A percentile compares a stretch with the other conserved stretches of the same genome.
Evolutionary conservation across 1,140 invertebrate genomes (phyloP).

Genomic region (Campodea augens): DNA sequence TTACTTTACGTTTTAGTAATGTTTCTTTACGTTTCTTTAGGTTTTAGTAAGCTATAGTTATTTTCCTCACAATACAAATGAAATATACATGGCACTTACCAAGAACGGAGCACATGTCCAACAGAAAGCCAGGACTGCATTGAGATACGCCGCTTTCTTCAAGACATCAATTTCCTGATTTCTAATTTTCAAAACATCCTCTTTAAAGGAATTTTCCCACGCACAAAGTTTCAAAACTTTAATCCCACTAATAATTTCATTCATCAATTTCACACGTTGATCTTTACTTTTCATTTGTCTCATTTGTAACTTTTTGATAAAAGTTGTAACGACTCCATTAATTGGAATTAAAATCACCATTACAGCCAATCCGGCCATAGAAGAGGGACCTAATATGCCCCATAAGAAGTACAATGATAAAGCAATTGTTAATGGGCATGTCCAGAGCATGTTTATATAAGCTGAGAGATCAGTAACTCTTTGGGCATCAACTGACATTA

Average conservation of each 20-base stretch:
- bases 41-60: conserved; percentile 3
- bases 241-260: conserved; percentile 27
- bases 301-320: neutral
- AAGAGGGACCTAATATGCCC: conserved; percentile 35
- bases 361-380: conserved; percentile 17
- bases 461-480: conserved; percentile 70
- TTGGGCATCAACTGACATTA: too few relatives aligned
- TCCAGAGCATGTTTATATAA: conserved; percentile 94
- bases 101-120: conserved; percentile 21
- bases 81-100: conserved; percentile 11
- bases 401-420: conserved; percentile 78
- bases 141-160: conserved; percentile 19
- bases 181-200: conserved; percentile 15
- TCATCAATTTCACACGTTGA: conserved; percentile 25
- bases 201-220: conserved; percentile 21
- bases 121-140: conserved; percentile 17
- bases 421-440: conserved; percentile 77
- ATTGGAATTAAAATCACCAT: conserved; percentile 1
- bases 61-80: neutral
- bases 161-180: conserved; percentile 16
- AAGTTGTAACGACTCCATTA: neutral
- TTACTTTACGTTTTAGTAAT: too few relatives aligned
- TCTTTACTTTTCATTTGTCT: conserved; percentile 24
- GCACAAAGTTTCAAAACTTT: conserved; percentile 25
- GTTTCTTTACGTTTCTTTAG: conserved; percentile 9